Percentiles rank a stretch among this genome's conserved stretches.
These are phyloP conservation scores for Lycia hirtaria DNA, from an alignment of 2,888 invertebrate species.

Conservation along the genomic window DNA sequence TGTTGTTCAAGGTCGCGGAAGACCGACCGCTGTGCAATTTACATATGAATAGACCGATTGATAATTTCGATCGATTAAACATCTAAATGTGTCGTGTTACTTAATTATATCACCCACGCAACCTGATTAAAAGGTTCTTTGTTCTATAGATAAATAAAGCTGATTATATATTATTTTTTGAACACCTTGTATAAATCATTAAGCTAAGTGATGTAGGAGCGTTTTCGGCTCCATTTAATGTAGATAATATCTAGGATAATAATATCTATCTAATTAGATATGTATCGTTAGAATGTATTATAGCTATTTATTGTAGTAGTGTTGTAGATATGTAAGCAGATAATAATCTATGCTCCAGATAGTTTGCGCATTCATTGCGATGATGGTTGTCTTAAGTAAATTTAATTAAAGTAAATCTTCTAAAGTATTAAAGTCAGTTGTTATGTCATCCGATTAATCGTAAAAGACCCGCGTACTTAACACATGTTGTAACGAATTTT, in stretches of 20 bases:
- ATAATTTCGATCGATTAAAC: slow-evolving; percentile 39
- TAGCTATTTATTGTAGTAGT: slow-evolving; percentile 13
- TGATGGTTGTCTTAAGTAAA: slow-evolving; percentile 15
- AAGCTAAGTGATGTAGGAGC: slow-evolving; percentile 32
- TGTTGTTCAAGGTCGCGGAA: slow-evolving; percentile 52
- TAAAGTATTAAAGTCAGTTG: not conserved
- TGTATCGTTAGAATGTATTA: slow-evolving; percentile 31
- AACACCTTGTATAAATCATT: slow-evolving; percentile 31
- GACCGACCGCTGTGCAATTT: slow-evolving; percentile 47
- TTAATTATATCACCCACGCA: slow-evolving; percentile 51
- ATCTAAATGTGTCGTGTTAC: slow-evolving; percentile 44
- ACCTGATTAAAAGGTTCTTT: slow-evolving; percentile 58
- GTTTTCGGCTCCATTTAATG: slow-evolving; percentile 34
- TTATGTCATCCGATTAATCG: not conserved
- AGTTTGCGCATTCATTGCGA: slow-evolving; percentile 37
- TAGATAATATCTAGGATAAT: slow-evolving; percentile 36
- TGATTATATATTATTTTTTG: slow-evolving; percentile 26
- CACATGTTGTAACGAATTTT: no score
- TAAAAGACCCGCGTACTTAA: not conserved
- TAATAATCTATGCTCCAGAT: slow-evolving; percentile 18
- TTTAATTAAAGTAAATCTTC: slow-evolving; percentile 5
- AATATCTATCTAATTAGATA: no score
- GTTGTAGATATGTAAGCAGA: slow-evolving; percentile 11
- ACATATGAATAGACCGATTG: slow-evolving; percentile 39
- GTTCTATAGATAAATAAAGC: slow-evolving; percentile 52